Evolutionary conservation across 23 tunicate genomes (phyloP), one percentile per base, ranked within the genome.

Genomic region (Ciona savignyi): DNA sequence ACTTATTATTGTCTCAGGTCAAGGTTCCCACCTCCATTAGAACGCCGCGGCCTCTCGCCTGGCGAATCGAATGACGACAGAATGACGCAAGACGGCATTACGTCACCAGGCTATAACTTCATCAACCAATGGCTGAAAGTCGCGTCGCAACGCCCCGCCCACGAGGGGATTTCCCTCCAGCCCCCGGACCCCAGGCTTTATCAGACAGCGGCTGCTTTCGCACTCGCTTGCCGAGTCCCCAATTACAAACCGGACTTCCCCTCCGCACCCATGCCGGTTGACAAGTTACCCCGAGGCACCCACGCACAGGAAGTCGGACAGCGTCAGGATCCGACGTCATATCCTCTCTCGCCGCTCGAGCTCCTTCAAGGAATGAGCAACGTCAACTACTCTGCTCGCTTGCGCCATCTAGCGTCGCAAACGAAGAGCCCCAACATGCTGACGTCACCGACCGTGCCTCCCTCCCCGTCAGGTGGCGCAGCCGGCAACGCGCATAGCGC

Each of bases 321-420:
- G n/a, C n/a, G n/a, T n/a, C n/a, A n/a, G n/a, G n/a, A n/a, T n/a
- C n/a, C n/a, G n/a, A n/a, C n/a, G n/a, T n/a, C n/a, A n/a, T n/a
- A n/a, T 24, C 70, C 4, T 66, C 19, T 27, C n/a, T n/a, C 70
- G 6, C 29, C 70, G 2, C 30, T 66, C 1, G 70, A 66, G 1
- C 29, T 66, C 30, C 29, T 66, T 3, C 29, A 66, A n/a, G 20
- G 22, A 25, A 33, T 66, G 25, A 66, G 30, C 1, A 32, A 33
- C 4, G 62, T 77, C 62, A 82, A 86, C 32, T 86, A 86, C 60
- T 86, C 93, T 22, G 77, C 78, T 72, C 93, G 93, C 0, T 63
- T 86, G 72, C 93, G 93, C 67, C 85, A 86, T 19, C 80, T 86
- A 80, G 93, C 93, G 71, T 73, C 85, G 0, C 80, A 81, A 63